Evolutionary conservation across 2,113 vertebrate species (phyloP), one percentile per base, ranked within the genome.

Genomic region (Salvelinus alpinus): DNA sequence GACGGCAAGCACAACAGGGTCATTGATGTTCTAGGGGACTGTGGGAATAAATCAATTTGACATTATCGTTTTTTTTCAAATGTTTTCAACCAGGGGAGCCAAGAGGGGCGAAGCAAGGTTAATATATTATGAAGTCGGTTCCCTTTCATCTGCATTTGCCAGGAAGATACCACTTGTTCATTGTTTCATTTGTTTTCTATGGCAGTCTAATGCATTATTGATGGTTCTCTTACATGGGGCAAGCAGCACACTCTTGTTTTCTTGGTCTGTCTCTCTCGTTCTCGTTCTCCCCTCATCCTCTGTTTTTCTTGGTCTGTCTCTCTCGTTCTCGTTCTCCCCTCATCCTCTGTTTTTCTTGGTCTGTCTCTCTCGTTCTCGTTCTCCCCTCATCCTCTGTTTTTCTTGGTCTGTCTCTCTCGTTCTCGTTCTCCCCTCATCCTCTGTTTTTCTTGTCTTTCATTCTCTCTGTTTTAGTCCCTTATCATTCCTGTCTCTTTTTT

Each of bases 181-280:
- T 88, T 88, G 82, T 91, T 91, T 88, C 79, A 76, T 84, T 74
- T 85, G 79, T 87, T 80, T 78, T 84, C 84, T 79, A 72, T 86
- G 84, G 82, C 79, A 72, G 72, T 78, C 81, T 91, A 88, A 92
- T 94, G 89, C 88, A 91, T 92, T 94, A 93, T 94, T 93, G 90
- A 93, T 93, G 57, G 70, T 76, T 77, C 85, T 81, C 82, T 91
- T 90, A 91, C 85, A 83, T 84, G 78, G 83, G 86, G 87, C 91
- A 91, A 90, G 88, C 84, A 80, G 78, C 74, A 76, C 60, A 79
- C 85, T 67, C 47, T 24, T 60, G 4, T 6, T 24, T 64, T 44
- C 11, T 51, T 57, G 34, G 1, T 48, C 3, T 69, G 74, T 73
- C 70, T 83, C 5, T 25, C 69, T 82, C 72, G 27, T 18, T 76